Evolutionary conservation across 1,140 invertebrate genomes (phyloP).

Genomic region (Belonocnema kinseyi): DNA sequence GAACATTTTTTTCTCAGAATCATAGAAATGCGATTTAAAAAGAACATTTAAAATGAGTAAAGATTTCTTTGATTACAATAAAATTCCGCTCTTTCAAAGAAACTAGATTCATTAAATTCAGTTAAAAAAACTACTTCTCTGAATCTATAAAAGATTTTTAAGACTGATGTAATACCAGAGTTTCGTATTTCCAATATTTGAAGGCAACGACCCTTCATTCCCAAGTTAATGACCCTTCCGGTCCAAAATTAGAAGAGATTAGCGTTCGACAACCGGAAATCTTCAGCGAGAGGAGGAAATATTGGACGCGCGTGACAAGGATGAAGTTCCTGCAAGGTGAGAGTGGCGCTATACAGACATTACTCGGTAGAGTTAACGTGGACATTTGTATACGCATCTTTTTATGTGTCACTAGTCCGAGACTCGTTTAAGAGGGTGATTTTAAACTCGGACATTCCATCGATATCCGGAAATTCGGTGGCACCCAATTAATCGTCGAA

Average conservation of each 20-base stretch:
- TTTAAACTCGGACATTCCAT: slow-evolving; percentile 24
- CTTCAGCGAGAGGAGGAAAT: slow-evolving; percentile 9
- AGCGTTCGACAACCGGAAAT: slow-evolving; percentile 26
- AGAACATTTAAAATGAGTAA: no score
- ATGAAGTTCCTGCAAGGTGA: slow-evolving; percentile 36
- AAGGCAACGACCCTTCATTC: slow-evolving; percentile 10
- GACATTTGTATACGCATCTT: slow-evolving; percentile 41
- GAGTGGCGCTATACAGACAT: slow-evolving; percentile 36
- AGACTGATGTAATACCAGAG: background rate
- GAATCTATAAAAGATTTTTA: no score
- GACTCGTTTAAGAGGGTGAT: slow-evolving; percentile 19
- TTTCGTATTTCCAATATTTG: background rate
- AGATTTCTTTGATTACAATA: no score
- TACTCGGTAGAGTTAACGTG: slow-evolving; percentile 30
- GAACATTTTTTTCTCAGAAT: no score
- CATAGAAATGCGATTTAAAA: no score
- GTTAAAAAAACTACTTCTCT: no score
- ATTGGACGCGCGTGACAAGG: slow-evolving; percentile 28
- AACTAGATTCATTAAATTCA: no score
- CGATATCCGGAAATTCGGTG: background rate
- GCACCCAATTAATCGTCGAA: background rate
- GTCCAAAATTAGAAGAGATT: slow-evolving; percentile 26
- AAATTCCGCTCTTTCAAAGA: no score
- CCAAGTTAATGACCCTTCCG: background rate
- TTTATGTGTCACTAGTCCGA: slow-evolving; percentile 20